A percentile compares a stretch with the other conserved stretches of the same genome.
Conservation (phyloP, 2,888 invertebrate genomes). For the Drosophila maculinotata region DNA sequence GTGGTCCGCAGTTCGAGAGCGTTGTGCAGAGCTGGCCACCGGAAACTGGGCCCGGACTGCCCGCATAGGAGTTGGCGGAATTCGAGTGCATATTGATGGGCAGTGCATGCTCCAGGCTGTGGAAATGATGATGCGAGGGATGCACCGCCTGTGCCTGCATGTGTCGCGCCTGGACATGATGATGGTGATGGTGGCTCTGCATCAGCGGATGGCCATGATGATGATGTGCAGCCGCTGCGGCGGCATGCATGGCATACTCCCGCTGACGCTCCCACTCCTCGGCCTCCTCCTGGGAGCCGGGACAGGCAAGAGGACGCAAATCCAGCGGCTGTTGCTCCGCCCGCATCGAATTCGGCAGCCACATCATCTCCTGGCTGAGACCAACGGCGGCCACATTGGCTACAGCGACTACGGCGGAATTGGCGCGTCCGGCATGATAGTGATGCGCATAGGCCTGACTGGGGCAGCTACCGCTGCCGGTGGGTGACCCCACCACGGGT, state of each 20-base stretch:
- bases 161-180: slow-evolving; percentile 55
- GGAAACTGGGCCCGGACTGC: slow-evolving; percentile 54
- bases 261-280: slow-evolving; percentile 89
- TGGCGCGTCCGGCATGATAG: slow-evolving; percentile 59
- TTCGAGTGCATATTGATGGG: slow-evolving; percentile 84
- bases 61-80: slow-evolving; percentile 79
- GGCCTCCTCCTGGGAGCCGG: slow-evolving; percentile 85
- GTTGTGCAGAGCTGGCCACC: slow-evolving; percentile 15
- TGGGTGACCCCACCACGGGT: slow-evolving; percentile 88
- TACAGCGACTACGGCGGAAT: slow-evolving; percentile 19
- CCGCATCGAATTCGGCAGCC: slow-evolving; percentile 90
- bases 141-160: slow-evolving; percentile 61
- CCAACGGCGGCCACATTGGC: slow-evolving; percentile 80
- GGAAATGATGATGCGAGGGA: slow-evolving; percentile 81
- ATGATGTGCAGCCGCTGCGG: slow-evolving; percentile 68
- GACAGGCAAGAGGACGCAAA: slow-evolving; percentile 90
- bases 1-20: slow-evolving; percentile 30
- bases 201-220: slow-evolving; percentile 79
- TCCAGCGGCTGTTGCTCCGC: slow-evolving; percentile 89
- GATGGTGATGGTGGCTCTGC: slow-evolving; percentile 79
- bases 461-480: slow-evolving; percentile 81
- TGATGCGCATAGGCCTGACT: slow-evolving; percentile 77
- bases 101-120: slow-evolving; percentile 83
- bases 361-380: slow-evolving; percentile 90
- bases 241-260: slow-evolving; percentile 86